Evolutionary conservation across 1,140 invertebrate species (phyloP).

Genomic region (Homarus americanus): DNA sequence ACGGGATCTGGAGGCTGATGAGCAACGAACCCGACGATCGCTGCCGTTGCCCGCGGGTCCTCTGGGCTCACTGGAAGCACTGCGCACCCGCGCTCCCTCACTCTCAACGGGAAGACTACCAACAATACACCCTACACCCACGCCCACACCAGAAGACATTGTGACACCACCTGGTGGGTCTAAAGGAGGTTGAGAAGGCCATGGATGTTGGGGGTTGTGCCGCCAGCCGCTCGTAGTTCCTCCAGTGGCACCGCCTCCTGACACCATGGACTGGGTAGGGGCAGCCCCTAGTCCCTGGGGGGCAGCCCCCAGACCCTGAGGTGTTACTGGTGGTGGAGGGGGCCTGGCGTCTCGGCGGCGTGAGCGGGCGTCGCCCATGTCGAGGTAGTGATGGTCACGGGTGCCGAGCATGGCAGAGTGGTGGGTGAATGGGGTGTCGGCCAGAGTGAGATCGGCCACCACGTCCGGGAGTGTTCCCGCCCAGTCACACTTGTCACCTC

Average conservation of each 20-base stretch:
- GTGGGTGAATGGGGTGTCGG: constrained; percentile 21
- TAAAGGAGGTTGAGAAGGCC: constrained; percentile 71
- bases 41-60: constrained; percentile 76
- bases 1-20: constrained; percentile 66
- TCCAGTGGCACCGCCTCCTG: constrained; percentile 85
- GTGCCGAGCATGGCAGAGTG: constrained; percentile 47
- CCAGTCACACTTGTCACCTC: constrained; percentile 29
- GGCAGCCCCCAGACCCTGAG: constrained; percentile 55
- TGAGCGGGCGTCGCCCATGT: constrained; percentile 39
- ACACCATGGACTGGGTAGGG: constrained; percentile 22
- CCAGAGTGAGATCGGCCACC: constrained; percentile 42
- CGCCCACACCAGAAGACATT: constrained; percentile 39
- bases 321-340: constrained; percentile 58
- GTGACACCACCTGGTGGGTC: constrained; percentile 54
- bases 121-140: constrained; percentile 7
- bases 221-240: constrained; percentile 84
- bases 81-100: constrained; percentile 76
- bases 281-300: constrained; percentile 56
- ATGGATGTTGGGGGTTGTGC: constrained; percentile 52
- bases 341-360: constrained; percentile 57
- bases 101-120: constrained; percentile 41
- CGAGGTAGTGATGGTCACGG: constrained; percentile 61
- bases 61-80: constrained; percentile 76
- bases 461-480: constrained; percentile 53
- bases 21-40: constrained; percentile 71